phyloP scores from a whole-genome alignment of 2,888 invertebrate genomes.

The Amphipoea lucens region DNA sequence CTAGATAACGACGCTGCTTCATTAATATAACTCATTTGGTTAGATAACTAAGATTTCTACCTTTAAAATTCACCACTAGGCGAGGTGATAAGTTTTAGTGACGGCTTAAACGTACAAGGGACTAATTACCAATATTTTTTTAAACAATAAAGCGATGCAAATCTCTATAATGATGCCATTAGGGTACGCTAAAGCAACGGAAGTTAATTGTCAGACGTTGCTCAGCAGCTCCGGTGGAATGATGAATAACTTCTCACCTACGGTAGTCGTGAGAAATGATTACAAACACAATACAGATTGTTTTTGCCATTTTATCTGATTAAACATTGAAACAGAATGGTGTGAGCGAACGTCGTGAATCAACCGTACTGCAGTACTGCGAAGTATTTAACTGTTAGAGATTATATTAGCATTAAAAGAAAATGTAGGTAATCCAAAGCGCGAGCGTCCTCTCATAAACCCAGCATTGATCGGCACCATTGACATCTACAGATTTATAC shows the following conservation, averaged over 20 bases:
- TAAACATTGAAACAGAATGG: conserved; percentile 75
- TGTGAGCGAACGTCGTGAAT: conserved; percentile 68
- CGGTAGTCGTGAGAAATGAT: conserved; percentile 81
- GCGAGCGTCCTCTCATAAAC: conserved; percentile 33
- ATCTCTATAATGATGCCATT: conserved; percentile 82
- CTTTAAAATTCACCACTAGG: conserved; percentile 16
- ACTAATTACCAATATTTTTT: conserved; percentile 36
- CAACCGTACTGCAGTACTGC: conserved; percentile 32
- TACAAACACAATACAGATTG: conserved; percentile 72
- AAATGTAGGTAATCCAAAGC: conserved; percentile 23
- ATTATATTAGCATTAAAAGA: conserved; percentile 32
- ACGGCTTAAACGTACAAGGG: conserved; percentile 11
- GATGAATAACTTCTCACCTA: conserved; percentile 82
- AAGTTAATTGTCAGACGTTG: conserved; percentile 83
- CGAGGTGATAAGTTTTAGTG: not conserved
- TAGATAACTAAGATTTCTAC: conserved; percentile 28
- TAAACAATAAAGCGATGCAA: conserved; percentile 64
- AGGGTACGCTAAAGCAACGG: conserved; percentile 81
- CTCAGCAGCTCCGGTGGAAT: conserved; percentile 69
- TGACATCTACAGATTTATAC: conserved; percentile 34
- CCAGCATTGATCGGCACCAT: conserved; percentile 33
- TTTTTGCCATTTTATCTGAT: conserved; percentile 79
- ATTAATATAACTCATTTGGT: conserved; percentile 57
- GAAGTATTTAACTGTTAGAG: conserved; percentile 43
- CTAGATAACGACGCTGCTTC: conserved; percentile 39